Evolutionary conservation across 2,888 invertebrate genomes (phyloP).

Genomic region (Drosophila cognata): DNA sequence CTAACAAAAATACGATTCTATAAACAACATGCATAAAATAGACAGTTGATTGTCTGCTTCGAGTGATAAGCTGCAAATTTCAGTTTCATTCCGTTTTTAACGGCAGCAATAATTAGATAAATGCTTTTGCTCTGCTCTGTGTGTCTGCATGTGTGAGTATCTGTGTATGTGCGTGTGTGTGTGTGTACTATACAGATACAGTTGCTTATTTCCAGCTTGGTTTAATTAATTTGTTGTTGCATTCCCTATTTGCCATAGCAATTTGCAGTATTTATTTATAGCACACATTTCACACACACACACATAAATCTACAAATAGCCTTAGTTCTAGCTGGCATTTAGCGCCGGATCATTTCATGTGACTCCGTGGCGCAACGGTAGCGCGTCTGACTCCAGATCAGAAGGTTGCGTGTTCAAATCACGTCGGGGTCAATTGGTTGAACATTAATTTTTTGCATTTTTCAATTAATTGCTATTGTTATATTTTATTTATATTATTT

Average conservation of each 20-base stretch:
- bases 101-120: constrained; percentile 18
- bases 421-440: constrained; percentile 50
- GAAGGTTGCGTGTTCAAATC: constrained; percentile 65
- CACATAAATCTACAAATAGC: background rate
- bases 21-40: background rate
- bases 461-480: background rate
- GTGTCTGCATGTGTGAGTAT: background rate
- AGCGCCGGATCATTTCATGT: constrained; percentile 21
- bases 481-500: background rate
- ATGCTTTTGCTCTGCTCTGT: background rate
- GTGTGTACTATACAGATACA: background rate
- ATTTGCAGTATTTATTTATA: background rate
- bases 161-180: background rate
- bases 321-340: constrained; percentile 17
- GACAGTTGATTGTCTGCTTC: background rate
- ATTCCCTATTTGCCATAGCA: background rate
- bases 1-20: background rate
- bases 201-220: background rate
- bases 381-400: constrained; percentile 65
- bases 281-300: background rate
- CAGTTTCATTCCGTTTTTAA: background rate
- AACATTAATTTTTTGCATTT: background rate
- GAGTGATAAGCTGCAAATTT: constrained; percentile 4
- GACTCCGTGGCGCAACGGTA: constrained; percentile 64
- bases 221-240: constrained; percentile 12